Conservation (phyloP, 2,113 vertebrate species). For the Erythrocercus mccallii region DNA sequence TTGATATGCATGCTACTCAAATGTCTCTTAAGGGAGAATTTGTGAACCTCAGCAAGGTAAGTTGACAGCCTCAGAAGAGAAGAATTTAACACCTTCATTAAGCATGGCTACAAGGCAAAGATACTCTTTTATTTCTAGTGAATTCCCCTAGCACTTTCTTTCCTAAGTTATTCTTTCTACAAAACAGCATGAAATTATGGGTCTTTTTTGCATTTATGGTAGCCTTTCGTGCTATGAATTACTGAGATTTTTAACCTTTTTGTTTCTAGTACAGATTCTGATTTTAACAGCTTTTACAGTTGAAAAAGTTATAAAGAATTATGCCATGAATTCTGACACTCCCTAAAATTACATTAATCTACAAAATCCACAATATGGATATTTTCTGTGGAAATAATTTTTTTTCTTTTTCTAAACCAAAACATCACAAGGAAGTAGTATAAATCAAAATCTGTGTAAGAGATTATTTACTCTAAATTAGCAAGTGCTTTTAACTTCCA, state of each 20-base stretch:
- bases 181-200: background rate
- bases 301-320: background rate
- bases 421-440: background rate
- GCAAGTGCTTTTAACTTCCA: background rate
- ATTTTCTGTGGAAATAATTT: background rate
- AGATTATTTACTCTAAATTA: background rate
- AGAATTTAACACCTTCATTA: constrained; percentile 23
- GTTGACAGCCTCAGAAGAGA: background rate
- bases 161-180: background rate
- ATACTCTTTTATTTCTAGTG: background rate
- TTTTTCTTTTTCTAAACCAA: background rate
- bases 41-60: background rate
- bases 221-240: background rate
- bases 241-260: background rate
- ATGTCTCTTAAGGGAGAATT: constrained; percentile 16
- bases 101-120: constrained; percentile 19
- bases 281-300: background rate
- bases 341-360: background rate
- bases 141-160: background rate
- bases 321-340: background rate
- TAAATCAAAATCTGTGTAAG: background rate
- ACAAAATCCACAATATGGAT: background rate
- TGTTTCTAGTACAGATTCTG: background rate
- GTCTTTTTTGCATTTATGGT: background rate
- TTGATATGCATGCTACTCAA: background rate